Evolutionary conservation across 2,113 vertebrate genomes (phyloP).

Genomic region (Gavialis gangeticus): DNA sequence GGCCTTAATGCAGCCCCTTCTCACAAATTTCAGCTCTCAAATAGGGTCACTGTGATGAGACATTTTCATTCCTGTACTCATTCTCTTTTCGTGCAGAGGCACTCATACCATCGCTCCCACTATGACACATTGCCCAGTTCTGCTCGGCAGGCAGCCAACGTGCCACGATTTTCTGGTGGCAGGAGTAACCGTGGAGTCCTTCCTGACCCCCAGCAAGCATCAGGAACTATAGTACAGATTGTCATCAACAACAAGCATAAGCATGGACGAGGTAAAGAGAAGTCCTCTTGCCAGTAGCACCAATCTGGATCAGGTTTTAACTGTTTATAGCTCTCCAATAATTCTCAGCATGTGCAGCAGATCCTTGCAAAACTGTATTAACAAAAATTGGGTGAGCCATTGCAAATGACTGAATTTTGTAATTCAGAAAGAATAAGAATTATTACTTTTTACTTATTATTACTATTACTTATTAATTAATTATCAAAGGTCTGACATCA

Average conservation of each 20-base stretch:
- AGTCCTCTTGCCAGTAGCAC: neutral
- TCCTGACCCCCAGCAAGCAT: conserved; percentile 79
- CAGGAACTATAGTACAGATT: conserved; percentile 85
- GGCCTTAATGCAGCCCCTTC: neutral
- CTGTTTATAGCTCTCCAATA: neutral
- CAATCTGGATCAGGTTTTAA: neutral
- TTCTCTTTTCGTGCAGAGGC: conserved; percentile 75
- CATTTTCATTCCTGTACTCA: neutral
- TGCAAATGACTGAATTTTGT: neutral
- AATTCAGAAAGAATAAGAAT: neutral
- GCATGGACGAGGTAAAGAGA: conserved; percentile 81
- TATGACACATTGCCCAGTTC: conserved; percentile 69
- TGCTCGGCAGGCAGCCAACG: conserved; percentile 56
- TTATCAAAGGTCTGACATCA: neutral
- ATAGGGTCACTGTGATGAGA: neutral
- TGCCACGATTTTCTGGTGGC: conserved; percentile 69
- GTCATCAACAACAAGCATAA: conserved; percentile 86
- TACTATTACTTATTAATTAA: neutral
- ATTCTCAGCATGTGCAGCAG: neutral
- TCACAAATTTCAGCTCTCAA: neutral
- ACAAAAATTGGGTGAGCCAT: neutral
- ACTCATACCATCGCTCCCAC: conserved; percentile 83
- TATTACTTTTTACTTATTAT: too few relatives aligned
- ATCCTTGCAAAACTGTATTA: neutral
- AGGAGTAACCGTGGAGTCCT: conserved; percentile 80